A percentile compares a stretch with the other conserved stretches of the same genome.
Evolutionary conservation across 1,140 invertebrate genomes (phyloP).

Genomic region (Dinothrombium tinctorium): DNA sequence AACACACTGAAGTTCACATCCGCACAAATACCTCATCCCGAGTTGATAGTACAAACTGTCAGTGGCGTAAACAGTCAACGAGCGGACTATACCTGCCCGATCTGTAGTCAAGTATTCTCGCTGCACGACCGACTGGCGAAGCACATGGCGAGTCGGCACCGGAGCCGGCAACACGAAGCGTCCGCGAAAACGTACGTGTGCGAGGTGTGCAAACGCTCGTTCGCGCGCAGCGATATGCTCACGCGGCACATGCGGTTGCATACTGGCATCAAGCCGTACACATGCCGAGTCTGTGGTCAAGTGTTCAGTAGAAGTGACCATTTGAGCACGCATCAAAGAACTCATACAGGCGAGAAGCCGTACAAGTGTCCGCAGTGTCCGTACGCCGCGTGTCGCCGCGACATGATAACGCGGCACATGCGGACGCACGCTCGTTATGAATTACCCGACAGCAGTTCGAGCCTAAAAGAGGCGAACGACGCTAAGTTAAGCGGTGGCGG

Average conservation of each 20-base stretch:
- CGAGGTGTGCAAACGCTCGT: constrained; percentile 76
- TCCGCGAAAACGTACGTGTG: constrained; percentile 29
- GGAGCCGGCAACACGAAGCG: constrained; percentile 28
- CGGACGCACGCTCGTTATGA: constrained; percentile 27
- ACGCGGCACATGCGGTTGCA: constrained; percentile 83
- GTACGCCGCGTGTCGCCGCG: constrained; percentile 79
- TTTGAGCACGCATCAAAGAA: constrained; percentile 77
- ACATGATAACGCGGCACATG: constrained; percentile 95
- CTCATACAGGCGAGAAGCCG: constrained; percentile 90
- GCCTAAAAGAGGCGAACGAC: too few relatives aligned
- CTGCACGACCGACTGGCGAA: constrained; percentile 82
- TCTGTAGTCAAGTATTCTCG: constrained; percentile 85
- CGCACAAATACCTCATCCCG: too few relatives aligned
- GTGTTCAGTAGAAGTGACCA: constrained; percentile 75
- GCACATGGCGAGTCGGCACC: constrained; percentile 82
- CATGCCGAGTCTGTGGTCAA: constrained; percentile 67
- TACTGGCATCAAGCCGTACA: constrained; percentile 76
- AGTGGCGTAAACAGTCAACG: too few relatives aligned
- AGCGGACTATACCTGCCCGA: constrained; percentile 63
- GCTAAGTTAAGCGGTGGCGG: too few relatives aligned
- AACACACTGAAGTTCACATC: too few relatives aligned
- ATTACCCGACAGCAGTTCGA: not conserved
- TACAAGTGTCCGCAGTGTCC: constrained; percentile 87
- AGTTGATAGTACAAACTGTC: too few relatives aligned
- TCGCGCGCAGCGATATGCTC: constrained; percentile 90